phyloP scores from a whole-genome alignment of 2,797 vertebrate genomes.

The Pelobates cultripes region DNA sequence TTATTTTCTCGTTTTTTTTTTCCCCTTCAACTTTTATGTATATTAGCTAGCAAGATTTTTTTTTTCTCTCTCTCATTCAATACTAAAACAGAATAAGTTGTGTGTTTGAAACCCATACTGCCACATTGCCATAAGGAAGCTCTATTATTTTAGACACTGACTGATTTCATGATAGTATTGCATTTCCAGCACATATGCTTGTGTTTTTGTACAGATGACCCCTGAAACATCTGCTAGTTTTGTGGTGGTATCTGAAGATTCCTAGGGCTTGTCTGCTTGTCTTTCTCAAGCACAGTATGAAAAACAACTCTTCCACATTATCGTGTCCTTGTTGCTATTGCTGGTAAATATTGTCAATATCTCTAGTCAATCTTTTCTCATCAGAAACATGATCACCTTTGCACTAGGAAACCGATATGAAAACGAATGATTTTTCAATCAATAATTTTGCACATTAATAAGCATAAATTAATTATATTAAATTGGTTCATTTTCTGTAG shows the following conservation, averaged over 20 bases:
- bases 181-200: conserved; percentile 82
- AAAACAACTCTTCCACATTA: conserved; percentile 50
- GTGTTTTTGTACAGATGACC: conserved; percentile 80
- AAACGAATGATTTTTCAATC: conserved; percentile 27
- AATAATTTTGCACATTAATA: conserved; percentile 23
- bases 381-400: conserved; percentile 21
- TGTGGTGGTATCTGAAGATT: conserved; percentile 76
- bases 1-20: too few species aligned
- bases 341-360: conserved; percentile 50
- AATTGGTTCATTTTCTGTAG: not conserved
- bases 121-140: conserved; percentile 76
- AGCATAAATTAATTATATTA: conserved; percentile 28
- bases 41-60: not conserved
- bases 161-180: conserved; percentile 78
- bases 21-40: too few species aligned
- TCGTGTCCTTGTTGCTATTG: conserved; percentile 47
- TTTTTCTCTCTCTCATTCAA: conserved; percentile 50
- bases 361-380: conserved; percentile 39
- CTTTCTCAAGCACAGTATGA: not conserved
- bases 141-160: conserved; percentile 76
- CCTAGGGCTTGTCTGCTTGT: conserved; percentile 64
- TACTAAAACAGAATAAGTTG: conserved; percentile 71
- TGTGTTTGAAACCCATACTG: conserved; percentile 74
- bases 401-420: conserved; percentile 3
- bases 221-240: conserved; percentile 78